Percentiles rank a stretch among this genome's conserved stretches.
Conservation (phyloP, 2,113 vertebrate genomes). For the Solea solea region DNA sequence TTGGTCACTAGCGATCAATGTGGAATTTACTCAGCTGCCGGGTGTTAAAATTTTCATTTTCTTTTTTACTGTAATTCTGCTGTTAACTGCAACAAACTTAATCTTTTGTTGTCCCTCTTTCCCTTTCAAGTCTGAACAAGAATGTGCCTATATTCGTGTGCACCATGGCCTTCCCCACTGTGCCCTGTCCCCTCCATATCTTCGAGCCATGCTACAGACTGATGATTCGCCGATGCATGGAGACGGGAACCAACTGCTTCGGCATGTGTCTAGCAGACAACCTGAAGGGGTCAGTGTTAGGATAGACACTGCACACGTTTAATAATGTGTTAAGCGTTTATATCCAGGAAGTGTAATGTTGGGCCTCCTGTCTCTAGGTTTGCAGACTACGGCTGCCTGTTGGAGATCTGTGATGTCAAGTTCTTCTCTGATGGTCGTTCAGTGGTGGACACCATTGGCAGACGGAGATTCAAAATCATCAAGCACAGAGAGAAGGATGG, state of each 20-base stretch:
- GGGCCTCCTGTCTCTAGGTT: conserved; percentile 66
- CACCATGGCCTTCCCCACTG: conserved; percentile 94
- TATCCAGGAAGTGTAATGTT: background rate
- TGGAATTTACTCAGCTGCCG: background rate
- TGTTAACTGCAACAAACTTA: background rate
- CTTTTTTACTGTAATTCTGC: background rate
- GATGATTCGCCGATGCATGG: conserved; percentile 93
- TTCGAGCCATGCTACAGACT: conserved; percentile 93
- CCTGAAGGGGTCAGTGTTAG: conserved; percentile 80
- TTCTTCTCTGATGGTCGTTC: conserved; percentile 92
- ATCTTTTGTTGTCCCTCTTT: background rate
- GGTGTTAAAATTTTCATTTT: background rate
- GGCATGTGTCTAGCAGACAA: conserved; percentile 93
- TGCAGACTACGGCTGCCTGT: conserved; percentile 90
- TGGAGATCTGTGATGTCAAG: conserved; percentile 90
- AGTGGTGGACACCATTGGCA: conserved; percentile 88
- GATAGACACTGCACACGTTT: background rate
- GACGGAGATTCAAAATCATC: conserved; percentile 88
- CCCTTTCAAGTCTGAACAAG: conserved; percentile 86
- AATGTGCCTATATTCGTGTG: conserved; percentile 96
- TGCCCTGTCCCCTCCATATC: conserved; percentile 91
- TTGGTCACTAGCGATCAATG: background rate
- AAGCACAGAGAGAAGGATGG: conserved; percentile 89
- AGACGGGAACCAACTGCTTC: conserved; percentile 91
- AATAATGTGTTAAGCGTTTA: background rate